Base-by-base conservation (phyloP, 2,113 vertebrate species). In the Antigone vipio region DNA sequence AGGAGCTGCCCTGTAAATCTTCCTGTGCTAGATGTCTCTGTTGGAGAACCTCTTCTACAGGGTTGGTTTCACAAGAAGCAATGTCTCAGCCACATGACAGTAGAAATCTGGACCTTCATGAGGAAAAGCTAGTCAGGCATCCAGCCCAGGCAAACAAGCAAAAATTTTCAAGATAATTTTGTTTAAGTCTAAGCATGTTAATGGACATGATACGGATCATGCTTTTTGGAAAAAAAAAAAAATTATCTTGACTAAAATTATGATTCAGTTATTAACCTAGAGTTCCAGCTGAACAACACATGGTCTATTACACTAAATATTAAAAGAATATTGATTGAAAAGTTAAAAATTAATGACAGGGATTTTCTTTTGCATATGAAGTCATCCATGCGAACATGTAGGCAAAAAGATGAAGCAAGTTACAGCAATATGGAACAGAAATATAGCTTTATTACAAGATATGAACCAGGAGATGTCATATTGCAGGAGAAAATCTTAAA, bases 151-250 rank as follows among this genome's bases (percentile, higher is more conserved):
- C 4, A 75, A 68, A 45, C 2, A 42, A 47, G 20, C 2, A 84
- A 60, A 80, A 15, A 4, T 32, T 52, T 59, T 75, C 30, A 49
- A n/a, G 27, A 15, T 15, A 30, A 50, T 55, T 93, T 83, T 45
- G 3, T 73, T 18, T 45, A 52, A 71, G 5, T 62, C 11, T 44
- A 63, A 77, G 3, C 6, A 52, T 35, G 21, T 40, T 88, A 38
- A 35, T 76, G 32, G 27, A 56, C 12, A 34, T n/a, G 9, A 71
- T 4, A 66, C 5, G 0, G 1, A 29, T 35, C 0, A 3, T 27
- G 9, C 2, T 30, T 38, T 62, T 72, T n/a, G 44, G 14, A 44
- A 10, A 3, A 42, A n/a, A 53, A 85, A 63, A 45, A 42, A 42
- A 42, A 4, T 2, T 45, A 3, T 47, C 5, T 22, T 3, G 0